phyloP scores from a whole-genome alignment of 2,113 vertebrate species.

The Geothlypis trichas region DNA sequence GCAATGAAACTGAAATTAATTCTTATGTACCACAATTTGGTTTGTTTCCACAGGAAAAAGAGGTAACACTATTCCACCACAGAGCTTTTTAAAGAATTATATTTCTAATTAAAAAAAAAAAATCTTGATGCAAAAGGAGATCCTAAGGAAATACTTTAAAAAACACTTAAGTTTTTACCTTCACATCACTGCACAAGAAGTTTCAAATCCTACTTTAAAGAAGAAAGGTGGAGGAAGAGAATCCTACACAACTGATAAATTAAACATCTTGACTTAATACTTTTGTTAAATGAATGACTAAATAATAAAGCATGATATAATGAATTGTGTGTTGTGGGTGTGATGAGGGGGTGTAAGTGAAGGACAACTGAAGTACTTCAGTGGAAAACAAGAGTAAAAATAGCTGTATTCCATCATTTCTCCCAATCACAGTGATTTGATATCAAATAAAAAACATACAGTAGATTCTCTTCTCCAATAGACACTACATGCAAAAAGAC shows the following conservation, averaged over 20 bases:
- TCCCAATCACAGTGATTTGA: background rate
- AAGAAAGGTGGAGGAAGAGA: background rate
- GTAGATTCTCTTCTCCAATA: background rate
- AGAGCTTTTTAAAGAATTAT: slow-evolving; percentile 8
- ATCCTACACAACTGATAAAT: slow-evolving; percentile 3
- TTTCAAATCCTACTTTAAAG: background rate
- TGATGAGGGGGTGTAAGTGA: background rate
- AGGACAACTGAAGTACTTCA: background rate
- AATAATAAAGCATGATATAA: background rate
- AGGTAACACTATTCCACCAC: background rate
- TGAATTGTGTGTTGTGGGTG: background rate
- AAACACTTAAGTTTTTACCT: slow-evolving; percentile 8
- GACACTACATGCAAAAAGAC: background rate
- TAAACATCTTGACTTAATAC: slow-evolving; percentile 21
- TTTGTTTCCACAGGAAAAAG: background rate
- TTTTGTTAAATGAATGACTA: slow-evolving; percentile 10
- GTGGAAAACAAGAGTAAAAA: slow-evolving; percentile 23
- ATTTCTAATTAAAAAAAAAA: background rate
- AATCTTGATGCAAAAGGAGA: background rate
- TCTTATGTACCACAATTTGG: background rate
- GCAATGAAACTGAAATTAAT: background rate
- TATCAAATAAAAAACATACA: background rate
- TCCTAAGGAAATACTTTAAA: slow-evolving; percentile 32
- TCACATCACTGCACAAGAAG: slow-evolving; percentile 15
- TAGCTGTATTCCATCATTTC: background rate